Percentiles rank a stretch among this genome's conserved stretches.
Evolutionary conservation across 2,797 vertebrate species (phyloP).

Genomic region (Sebastes kiyomatsui): DNA sequence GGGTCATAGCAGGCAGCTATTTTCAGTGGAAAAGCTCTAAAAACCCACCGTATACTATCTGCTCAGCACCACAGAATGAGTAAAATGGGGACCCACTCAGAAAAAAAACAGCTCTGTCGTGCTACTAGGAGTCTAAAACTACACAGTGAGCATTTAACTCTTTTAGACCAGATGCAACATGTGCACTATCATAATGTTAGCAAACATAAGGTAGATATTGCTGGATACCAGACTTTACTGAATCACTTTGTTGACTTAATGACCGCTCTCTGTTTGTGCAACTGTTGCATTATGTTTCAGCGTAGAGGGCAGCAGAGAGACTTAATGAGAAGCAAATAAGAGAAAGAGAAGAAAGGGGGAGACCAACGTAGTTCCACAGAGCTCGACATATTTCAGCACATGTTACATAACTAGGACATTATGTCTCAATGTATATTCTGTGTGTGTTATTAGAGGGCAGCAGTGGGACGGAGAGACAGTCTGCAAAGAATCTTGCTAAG

Average conservation of each 20-base stretch:
- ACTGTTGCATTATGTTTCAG: not conserved
- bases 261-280: not conserved
- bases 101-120: too few relatives aligned
- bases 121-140: not conserved
- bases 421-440: conserved; percentile 36
- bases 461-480: not conserved
- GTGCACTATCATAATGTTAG: not conserved
- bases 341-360: conserved; percentile 9
- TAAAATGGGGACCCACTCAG: too few relatives aligned
- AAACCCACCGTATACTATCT: too few relatives aligned
- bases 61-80: too few relatives aligned
- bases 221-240: not conserved
- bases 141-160: not conserved
- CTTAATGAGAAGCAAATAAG: not conserved
- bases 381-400: not conserved
- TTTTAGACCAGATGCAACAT: too few relatives aligned
- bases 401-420: conserved; percentile 53
- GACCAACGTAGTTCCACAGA: conserved; percentile 3
- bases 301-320: conserved; percentile 27
- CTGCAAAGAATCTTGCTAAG: conserved; percentile 22
- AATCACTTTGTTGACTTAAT: not conserved
- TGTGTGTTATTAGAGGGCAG: conserved; percentile 3
- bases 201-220: not conserved
- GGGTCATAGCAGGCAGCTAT: too few relatives aligned
- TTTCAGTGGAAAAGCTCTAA: too few relatives aligned